A percentile compares a stretch with the other conserved stretches of the same genome.
Evolutionary conservation across 2,113 vertebrate species (phyloP).

Genomic region (Oenanthe melanoleuca): DNA sequence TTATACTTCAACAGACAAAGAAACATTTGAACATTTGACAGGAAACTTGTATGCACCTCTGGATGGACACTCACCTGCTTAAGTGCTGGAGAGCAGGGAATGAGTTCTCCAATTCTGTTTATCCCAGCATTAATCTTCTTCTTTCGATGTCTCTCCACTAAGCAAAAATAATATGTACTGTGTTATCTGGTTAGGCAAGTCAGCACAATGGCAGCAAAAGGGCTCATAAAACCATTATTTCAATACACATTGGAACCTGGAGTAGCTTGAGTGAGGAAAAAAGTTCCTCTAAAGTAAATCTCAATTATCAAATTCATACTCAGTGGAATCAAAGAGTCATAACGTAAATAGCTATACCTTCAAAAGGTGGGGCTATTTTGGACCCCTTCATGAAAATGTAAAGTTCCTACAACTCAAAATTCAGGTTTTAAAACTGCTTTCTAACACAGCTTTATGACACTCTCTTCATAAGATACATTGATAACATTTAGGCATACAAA

Average conservation of each 20-base stretch:
- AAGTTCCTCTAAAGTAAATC: not conserved
- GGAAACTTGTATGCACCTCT: not conserved
- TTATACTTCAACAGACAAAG: not conserved
- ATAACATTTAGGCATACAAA: not conserved
- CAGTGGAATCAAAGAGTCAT: not conserved
- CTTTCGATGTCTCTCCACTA: conserved; percentile 98
- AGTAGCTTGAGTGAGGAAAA: not conserved
- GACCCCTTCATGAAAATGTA: not conserved
- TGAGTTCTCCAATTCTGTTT: conserved; percentile 94
- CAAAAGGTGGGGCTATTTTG: not conserved
- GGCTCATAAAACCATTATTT: not conserved
- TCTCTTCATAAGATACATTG: not conserved
- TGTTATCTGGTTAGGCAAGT: not conserved
- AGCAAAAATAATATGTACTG: not conserved
- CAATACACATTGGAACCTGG: not conserved
- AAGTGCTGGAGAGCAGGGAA: conserved; percentile 94
- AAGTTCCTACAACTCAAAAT: not conserved
- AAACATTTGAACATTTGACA: not conserved
- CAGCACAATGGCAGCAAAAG: not conserved
- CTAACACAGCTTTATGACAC: not conserved
- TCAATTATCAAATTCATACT: not conserved
- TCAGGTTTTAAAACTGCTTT: not conserved
- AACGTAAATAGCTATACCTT: not conserved
- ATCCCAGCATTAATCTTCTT: conserved; percentile 99
- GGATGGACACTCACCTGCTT: conserved; percentile 85